These are phyloP conservation scores for Ianthella basta DNA, from an alignment of 37 sponge, comb jelly and placozoan species.

Conservation along the genomic window DNA sequence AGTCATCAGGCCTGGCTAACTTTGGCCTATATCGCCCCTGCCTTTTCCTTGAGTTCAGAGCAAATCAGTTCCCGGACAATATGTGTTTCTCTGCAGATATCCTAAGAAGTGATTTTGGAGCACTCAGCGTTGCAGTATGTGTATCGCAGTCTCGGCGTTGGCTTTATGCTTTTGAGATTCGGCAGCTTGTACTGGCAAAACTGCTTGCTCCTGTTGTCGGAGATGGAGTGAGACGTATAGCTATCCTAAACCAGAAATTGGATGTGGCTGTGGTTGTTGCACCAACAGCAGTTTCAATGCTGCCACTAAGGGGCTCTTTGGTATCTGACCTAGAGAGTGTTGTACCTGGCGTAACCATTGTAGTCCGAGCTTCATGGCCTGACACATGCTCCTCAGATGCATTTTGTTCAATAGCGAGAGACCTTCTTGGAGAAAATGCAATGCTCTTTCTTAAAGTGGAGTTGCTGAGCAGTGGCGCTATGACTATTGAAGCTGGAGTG, in stretches of 20 bases:
- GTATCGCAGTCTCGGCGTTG: not conserved
- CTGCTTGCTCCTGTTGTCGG: not conserved
- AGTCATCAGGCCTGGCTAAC: not conserved
- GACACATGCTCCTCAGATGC: conserved; percentile 1
- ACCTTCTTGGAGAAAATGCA: conserved; percentile 30
- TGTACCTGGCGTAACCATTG: not conserved
- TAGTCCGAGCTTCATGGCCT: not conserved
- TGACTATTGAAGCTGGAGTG: conserved; percentile 8
- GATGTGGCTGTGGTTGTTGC: conserved; percentile 9
- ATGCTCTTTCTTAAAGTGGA: conserved; percentile 4
- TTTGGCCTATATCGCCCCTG: conserved; percentile 1
- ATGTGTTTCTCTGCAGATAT: conserved; percentile 26
- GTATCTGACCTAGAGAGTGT: not conserved
- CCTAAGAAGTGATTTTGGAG: not conserved
- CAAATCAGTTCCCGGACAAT: not conserved
- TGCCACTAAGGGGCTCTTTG: not conserved
- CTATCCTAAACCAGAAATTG: conserved; percentile 15
- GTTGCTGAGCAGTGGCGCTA: not conserved
- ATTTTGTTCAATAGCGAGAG: conserved; percentile 21
- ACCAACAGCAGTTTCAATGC: not conserved
- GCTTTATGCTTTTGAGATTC: conserved; percentile 20
- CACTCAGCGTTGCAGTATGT: not conserved
- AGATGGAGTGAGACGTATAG: not conserved
- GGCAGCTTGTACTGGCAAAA: not conserved
- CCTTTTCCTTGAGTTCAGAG: not conserved